Conservation (phyloP, 37 sponge, comb jelly and placozoan species). For the Theonella swinhoei region DNA sequence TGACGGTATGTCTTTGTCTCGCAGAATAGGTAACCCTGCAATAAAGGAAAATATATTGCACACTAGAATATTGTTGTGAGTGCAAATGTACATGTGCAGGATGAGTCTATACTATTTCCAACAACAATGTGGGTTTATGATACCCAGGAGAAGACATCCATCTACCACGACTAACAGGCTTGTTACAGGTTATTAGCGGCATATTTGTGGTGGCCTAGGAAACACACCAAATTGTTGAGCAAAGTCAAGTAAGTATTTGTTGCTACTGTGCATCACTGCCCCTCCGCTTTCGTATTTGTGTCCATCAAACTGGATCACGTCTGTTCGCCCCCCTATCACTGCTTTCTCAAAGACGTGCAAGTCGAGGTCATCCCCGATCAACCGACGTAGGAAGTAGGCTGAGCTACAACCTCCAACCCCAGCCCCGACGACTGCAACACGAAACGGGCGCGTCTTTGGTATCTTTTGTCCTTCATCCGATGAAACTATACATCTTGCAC, state of each 20-base stretch:
- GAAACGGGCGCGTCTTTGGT: no score
- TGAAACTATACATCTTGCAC: not conserved
- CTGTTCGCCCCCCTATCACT: constrained; percentile 75
- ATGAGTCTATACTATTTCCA: no score
- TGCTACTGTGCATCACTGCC: constrained; percentile 80
- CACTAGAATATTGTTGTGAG: no score
- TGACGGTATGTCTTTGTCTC: constrained; percentile 8
- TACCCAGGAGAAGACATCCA: no score
- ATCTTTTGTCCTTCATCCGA: no score
- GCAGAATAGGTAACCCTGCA: constrained; percentile 25
- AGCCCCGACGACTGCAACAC: constrained; percentile 81
- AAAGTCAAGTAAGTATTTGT: constrained; percentile 79
- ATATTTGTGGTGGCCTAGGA: not conserved
- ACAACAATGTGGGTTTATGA: no score
- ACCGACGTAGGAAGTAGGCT: constrained; percentile 80
- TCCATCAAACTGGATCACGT: constrained; percentile 62
- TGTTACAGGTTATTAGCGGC: no score
- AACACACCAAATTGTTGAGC: constrained; percentile 63
- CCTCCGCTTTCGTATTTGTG: constrained; percentile 82
- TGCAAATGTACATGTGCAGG: no score
- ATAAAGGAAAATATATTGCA: not conserved
- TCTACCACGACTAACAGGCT: no score
- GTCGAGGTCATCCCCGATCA: constrained; percentile 54
- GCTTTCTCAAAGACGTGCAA: constrained; percentile 75
- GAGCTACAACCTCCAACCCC: constrained; percentile 84